These are phyloP conservation scores for Bursaphelenchus mucronatus DNA, from an alignment of 1,140 invertebrate genomes.

Conservation along the genomic window DNA sequence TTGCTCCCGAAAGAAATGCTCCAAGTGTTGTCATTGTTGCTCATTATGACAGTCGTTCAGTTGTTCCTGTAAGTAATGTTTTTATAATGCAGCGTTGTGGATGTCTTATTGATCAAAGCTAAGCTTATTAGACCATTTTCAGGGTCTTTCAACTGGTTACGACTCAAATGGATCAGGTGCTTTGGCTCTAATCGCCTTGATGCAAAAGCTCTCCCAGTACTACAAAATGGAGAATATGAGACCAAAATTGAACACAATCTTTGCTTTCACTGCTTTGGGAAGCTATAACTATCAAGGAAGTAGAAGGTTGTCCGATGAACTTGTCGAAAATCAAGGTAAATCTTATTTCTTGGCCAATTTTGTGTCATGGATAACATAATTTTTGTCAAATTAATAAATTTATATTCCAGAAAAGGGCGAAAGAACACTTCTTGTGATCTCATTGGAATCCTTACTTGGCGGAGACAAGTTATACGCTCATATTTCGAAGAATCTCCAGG, in stretches of 20 bases:
- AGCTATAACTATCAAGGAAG: constrained; percentile 92
- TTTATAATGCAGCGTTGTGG: constrained; percentile 19
- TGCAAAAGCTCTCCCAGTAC: constrained; percentile 82
- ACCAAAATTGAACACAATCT: constrained; percentile 78
- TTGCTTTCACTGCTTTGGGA: constrained; percentile 82
- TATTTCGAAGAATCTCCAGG: constrained; percentile 89
- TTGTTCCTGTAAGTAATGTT: constrained; percentile 74
- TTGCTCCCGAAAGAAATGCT: constrained; percentile 68
- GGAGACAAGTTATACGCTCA: constrained; percentile 75
- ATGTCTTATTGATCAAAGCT: constrained; percentile 8
- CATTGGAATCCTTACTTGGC: constrained; percentile 75
- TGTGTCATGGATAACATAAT: not conserved
- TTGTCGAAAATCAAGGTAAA: constrained; percentile 74
- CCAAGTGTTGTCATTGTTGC: constrained; percentile 69
- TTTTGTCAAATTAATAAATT: constrained; percentile 13
- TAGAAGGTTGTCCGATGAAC: constrained; percentile 92
- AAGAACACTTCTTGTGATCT: constrained; percentile 72
- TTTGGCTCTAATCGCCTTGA: constrained; percentile 78
- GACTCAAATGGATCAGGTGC: constrained; percentile 92
- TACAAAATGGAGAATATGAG: constrained; percentile 76
- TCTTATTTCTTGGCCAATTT: not conserved
- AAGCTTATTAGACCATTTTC: constrained; percentile 18
- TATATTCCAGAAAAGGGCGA: constrained; percentile 34
- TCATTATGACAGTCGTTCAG: constrained; percentile 83
- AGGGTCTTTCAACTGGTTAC: constrained; percentile 78